Base-by-base conservation (phyloP, 1,140 invertebrate genomes). In the Drosophila ogumai region DNA sequence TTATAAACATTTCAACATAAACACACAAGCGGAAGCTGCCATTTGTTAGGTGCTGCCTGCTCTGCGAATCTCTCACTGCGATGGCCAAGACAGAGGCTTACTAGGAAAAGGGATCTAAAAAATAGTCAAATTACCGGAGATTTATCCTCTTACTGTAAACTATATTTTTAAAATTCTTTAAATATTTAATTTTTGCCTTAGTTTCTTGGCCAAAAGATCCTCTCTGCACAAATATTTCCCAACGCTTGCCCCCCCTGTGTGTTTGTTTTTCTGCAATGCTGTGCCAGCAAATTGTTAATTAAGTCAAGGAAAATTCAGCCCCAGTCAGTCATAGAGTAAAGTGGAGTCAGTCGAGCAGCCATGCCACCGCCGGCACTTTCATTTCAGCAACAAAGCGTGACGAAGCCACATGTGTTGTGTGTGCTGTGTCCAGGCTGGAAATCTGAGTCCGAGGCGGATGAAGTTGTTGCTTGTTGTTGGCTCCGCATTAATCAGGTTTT, bases 1-100 rank as follows among this genome's bases (percentile, higher is more conserved):
- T 81, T 85, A 74, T 85, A 85, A 85, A 81, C 64, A 85, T 85
- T 85, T 82, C 79, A 73, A 76, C 81, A 80, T 71, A 77, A 77
- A 56, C 71, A 80, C 74, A 80, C 74, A 63, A 84, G 63, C 81
- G 73, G 73, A 81, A 81, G 55, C 77, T 74, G 73, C 59, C 77
- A 84, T 82, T 82, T 81, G 79, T 72, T 47, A 40, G 67, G 52
- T 46, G 55, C 43, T 63, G 44, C 17, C 46, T 63, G 56, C 43
- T 63, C n/a, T 72, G 69, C 66, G 54, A 72, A 73, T 73, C 36
- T 59, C 67, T 57, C 17, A 34, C 60, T 7, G 36, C 46, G 25
- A 13, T 54, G 31, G 31, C 49, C 22, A 22, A 46, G 10, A n/a
- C 44, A 73, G 66, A n/a, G 44, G 40, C 41, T 44, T 40, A 22